Conservation (phyloP, 2,797 vertebrate genomes). For the Myotis pilosus region DNA sequence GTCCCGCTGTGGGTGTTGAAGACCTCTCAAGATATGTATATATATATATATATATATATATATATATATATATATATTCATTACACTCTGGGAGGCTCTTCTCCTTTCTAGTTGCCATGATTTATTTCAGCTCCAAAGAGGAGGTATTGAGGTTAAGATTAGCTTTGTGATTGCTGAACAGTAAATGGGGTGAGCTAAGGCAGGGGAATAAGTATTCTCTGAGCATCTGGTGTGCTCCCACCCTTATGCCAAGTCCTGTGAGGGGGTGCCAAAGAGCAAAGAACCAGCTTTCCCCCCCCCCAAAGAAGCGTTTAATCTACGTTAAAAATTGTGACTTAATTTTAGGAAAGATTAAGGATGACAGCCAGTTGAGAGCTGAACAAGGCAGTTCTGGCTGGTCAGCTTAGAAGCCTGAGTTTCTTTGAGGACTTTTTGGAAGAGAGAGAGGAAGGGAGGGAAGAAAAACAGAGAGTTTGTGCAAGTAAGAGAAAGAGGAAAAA, state of each 20-base stretch:
- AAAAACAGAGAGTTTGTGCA: neutral
- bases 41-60: too few species aligned
- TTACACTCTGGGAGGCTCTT: neutral
- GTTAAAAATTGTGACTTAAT: slow-evolving; percentile 37
- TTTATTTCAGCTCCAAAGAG: slow-evolving; percentile 43
- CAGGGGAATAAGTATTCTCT: neutral
- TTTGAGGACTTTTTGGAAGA: neutral
- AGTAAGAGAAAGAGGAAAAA: neutral
- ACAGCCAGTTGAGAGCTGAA: neutral
- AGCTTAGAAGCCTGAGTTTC: slow-evolving; percentile 33
- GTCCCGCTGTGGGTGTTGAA: neutral
- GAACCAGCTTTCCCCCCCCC: neutral
- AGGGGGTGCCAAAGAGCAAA: neutral
- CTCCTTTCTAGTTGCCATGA: neutral
- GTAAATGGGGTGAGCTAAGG: neutral
- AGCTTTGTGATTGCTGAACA: slow-evolving; percentile 7
- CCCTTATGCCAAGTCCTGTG: neutral
- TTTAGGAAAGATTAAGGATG: slow-evolving; percentile 52
- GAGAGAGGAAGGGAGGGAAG: neutral
- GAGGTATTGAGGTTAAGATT: neutral
- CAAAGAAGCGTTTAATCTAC: neutral
- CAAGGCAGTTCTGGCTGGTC: neutral
- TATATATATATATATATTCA: neutral
- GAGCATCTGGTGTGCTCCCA: neutral
- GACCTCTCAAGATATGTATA: neutral